phyloP scores from a whole-genome alignment of 1,140 invertebrate genomes.

The Zaprionus africanus region DNA sequence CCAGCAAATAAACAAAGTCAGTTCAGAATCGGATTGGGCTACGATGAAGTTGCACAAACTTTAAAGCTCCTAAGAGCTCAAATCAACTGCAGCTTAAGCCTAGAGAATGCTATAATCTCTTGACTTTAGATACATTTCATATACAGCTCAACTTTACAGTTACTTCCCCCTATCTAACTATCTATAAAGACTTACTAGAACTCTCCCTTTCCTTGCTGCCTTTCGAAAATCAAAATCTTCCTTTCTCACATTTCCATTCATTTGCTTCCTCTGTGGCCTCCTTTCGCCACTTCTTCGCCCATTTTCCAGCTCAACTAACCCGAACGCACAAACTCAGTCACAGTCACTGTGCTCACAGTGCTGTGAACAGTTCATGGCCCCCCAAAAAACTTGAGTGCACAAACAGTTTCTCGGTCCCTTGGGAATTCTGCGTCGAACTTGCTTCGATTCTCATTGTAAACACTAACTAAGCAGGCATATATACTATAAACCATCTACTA shows the following conservation, averaged over 20 bases:
- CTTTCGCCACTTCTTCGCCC: background rate
- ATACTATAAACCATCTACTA: background rate
- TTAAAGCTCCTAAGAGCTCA: background rate
- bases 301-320: background rate
- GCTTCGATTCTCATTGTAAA: slow-evolving; percentile 1
- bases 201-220: background rate
- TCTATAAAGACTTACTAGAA: background rate
- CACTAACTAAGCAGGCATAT: background rate
- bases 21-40: background rate
- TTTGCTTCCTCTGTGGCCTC: background rate
- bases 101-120: background rate
- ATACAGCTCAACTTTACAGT: too few relatives aligned
- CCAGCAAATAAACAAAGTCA: background rate
- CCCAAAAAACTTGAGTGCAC: background rate
- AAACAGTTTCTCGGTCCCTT: slow-evolving; percentile 16
- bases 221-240: too few relatives aligned
- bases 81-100: background rate
- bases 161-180: background rate
- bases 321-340: background rate
- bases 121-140: too few relatives aligned
- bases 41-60: background rate
- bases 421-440: slow-evolving; percentile 25
- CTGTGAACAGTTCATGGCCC: background rate
- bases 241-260: background rate
- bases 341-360: background rate